These are phyloP conservation scores for Parazoanthus atlanticus DNA, from an alignment of 92 coral and sea anemone species.

Conservation along the genomic window DNA sequence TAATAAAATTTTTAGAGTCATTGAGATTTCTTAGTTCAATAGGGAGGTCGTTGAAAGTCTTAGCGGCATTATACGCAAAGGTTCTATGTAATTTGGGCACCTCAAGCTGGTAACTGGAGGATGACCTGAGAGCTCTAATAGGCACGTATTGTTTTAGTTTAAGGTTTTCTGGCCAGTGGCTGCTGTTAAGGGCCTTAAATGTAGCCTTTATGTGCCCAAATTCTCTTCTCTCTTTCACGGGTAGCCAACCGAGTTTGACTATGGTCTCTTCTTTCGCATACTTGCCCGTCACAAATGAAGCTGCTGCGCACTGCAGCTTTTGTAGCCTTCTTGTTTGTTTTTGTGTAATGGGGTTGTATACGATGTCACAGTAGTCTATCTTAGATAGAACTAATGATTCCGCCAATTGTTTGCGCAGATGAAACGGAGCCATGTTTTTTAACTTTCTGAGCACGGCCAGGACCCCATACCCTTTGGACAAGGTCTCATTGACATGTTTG, in stretches of 20 bases:
- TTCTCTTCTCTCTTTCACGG: not conserved
- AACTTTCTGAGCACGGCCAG: not conserved
- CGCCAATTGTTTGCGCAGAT: not conserved
- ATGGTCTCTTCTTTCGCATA: not conserved
- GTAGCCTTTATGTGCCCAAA: not conserved
- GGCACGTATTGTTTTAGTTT: slow-evolving; percentile 19
- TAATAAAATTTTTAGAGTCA: not conserved
- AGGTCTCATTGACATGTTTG: not conserved
- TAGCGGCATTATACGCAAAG: not conserved
- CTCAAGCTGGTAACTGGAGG: slow-evolving; percentile 8
- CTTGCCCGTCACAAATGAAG: not conserved
- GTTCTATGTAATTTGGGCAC: not conserved
- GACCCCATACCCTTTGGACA: not conserved
- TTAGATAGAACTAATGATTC: not conserved
- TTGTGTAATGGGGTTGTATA: not conserved
- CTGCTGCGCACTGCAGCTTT: not conserved
- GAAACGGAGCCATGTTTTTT: not conserved
- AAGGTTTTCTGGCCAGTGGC: not conserved
- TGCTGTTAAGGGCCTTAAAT: not conserved
- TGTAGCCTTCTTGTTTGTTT: not conserved
- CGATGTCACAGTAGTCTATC: not conserved
- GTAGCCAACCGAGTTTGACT: not conserved
- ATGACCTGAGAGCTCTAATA: slow-evolving; percentile 22
- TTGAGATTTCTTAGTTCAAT: not conserved
- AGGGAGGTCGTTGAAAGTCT: not conserved